Conservation (phyloP, 2,888 invertebrate genomes). For the Epirrhoe alternata region DNA sequence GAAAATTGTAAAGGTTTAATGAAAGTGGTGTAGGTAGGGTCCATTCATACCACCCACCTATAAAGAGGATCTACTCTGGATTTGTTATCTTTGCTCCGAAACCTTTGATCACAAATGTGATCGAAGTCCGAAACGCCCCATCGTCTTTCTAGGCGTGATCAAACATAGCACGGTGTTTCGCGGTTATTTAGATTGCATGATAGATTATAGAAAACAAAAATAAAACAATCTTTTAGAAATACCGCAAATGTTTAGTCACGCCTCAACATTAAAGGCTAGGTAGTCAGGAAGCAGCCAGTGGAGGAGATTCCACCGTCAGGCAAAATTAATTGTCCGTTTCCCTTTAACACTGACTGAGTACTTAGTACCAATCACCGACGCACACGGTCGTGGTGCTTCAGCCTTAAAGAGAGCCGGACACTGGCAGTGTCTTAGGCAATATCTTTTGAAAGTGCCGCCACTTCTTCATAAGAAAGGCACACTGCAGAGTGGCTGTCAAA, state of each 20-base stretch:
- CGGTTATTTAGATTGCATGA: background rate
- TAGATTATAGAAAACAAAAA: background rate
- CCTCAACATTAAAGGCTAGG: background rate
- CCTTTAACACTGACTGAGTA: too few species aligned
- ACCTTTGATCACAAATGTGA: too few species aligned
- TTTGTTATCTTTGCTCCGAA: constrained; percentile 33
- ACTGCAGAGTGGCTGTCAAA: too few species aligned
- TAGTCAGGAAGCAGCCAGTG: too few species aligned
- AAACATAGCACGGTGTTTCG: background rate
- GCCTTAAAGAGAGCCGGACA: too few species aligned
- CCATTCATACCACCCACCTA: constrained; percentile 24
- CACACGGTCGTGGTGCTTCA: too few species aligned
- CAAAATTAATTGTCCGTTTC: too few species aligned
- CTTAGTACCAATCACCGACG: too few species aligned
- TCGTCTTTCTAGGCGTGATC: background rate
- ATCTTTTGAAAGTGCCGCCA: too few species aligned
- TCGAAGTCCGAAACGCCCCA: background rate
- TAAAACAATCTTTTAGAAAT: background rate
- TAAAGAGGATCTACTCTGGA: constrained; percentile 30
- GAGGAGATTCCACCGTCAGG: too few species aligned
- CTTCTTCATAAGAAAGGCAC: too few species aligned
- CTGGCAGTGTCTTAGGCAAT: too few species aligned
- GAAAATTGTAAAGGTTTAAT: constrained; percentile 33
- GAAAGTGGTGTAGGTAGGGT: constrained; percentile 16
- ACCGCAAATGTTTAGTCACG: background rate